Base-by-base conservation (phyloP, 2,888 invertebrate species). In the Osedax fenrisi region DNA sequence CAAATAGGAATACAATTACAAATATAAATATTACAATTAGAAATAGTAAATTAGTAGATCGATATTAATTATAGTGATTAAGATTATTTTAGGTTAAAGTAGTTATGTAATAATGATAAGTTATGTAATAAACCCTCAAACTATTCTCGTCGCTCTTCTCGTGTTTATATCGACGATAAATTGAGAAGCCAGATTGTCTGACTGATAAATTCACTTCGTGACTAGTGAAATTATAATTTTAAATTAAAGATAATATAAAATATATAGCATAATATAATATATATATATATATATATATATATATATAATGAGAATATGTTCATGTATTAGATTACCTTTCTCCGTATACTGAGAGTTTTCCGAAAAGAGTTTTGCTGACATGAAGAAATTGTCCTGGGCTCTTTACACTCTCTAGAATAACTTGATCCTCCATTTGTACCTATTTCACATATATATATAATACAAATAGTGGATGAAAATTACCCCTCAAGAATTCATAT, bases 351-450 rank as follows among this genome's bases (percentile, higher is more conserved):
- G 80, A 81, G 23, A 72, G 68, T 13, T 56, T 69, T 27, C 26
- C 27, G 26, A 75, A 78, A 2, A 77, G 74, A 1, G 75, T 75
- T 59, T 81, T 81, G 68, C 82, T 81, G 76, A 82, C 82, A 77
- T 83, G 83, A 2, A 84, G 80, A 73, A 77, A 84, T 74, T 82
- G 82, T 3, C 83, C 83, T 2, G 80, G 77, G 27, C 82, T 81
- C 77, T 84, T 84, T 21, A 83, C 77, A 77, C 83, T 83, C 77
- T 84, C 83, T 76, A 84, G 77, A 21, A 84, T 81, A 25, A 84
- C 79, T 78, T 82, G 82, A 77, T 84, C 84, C 77, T 81, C 82
- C 22, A 82, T 79, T 80, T 84, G 83, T 17, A 83, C 82, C 82
- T 82, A 75, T 3, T 67, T n/a, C n/a, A n/a, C n/a, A n/a, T n/a